A percentile compares a stretch with the other conserved stretches of the same genome.
phyloP scores from a whole-genome alignment of 2,888 invertebrate genomes.

The Artemia sinica region DNA sequence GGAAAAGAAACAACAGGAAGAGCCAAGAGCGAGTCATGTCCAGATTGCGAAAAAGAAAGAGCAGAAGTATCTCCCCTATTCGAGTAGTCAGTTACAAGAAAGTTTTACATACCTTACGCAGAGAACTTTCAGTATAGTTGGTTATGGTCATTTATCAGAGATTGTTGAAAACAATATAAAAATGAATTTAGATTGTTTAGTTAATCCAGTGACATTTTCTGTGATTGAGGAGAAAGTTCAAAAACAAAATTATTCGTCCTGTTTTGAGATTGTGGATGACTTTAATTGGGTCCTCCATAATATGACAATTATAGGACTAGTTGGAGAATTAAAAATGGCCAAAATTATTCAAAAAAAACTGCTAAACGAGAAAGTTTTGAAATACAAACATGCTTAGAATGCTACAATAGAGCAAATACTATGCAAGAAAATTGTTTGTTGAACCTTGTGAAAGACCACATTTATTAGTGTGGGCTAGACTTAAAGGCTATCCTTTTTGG shows the following conservation, averaged over 20 bases:
- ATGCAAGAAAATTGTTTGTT: slow-evolving; percentile 64
- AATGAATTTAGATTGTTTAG: slow-evolving; percentile 60
- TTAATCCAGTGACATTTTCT: slow-evolving; percentile 68
- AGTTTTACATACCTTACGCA: no score
- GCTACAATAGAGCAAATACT: slow-evolving; percentile 68
- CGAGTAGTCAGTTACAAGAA: no score
- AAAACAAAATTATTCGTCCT: slow-evolving; percentile 58
- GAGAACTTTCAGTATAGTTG: no score
- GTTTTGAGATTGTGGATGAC: slow-evolving; percentile 74
- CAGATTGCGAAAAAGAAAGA: slow-evolving; percentile 15
- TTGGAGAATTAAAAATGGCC: slow-evolving; percentile 38
- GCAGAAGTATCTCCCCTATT: no score
- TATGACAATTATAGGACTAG: slow-evolving; percentile 70
- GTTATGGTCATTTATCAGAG: no score
- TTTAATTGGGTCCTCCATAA: slow-evolving; percentile 87
- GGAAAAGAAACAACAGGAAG: no score
- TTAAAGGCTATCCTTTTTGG: slow-evolving; percentile 94
- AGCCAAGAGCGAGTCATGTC: slow-evolving; percentile 18
- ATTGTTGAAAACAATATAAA: slow-evolving; percentile 39
- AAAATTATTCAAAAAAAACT: slow-evolving; percentile 59
- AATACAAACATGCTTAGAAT: slow-evolving; percentile 82
- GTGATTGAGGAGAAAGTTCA: slow-evolving; percentile 57
- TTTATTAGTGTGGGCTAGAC: slow-evolving; percentile 81
- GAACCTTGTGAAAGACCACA: slow-evolving; percentile 77
- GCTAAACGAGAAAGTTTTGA: slow-evolving; percentile 76